Evolutionary conservation across 37 sponge, comb jelly and placozoan species (phyloP).

Genomic region (Theonella swinhoei): DNA sequence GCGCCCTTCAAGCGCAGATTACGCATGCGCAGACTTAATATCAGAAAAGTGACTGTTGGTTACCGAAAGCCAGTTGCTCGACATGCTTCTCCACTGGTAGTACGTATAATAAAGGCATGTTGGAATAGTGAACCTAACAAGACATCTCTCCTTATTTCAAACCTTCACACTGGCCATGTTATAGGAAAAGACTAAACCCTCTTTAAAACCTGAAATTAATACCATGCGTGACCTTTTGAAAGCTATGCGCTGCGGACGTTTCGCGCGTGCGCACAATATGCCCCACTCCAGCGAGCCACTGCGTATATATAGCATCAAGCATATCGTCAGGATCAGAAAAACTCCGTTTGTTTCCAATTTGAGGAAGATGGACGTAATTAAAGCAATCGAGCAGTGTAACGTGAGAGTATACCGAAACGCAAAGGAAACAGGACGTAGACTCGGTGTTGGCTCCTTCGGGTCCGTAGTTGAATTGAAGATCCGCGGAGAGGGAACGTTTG

Average conservation of each 20-base stretch:
- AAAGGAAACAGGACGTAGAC: neutral
- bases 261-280: neutral
- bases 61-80: neutral
- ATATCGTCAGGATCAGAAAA: too few relatives aligned
- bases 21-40: too few relatives aligned
- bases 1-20: too few relatives aligned
- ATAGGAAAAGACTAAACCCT: too few relatives aligned
- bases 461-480: neutral
- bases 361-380: neutral
- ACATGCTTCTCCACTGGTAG: neutral
- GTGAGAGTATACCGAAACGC: neutral
- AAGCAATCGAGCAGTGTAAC: neutral
- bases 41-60: neutral
- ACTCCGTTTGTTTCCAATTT: too few relatives aligned
- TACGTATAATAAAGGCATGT: slow-evolving; percentile 28
- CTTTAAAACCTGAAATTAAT: too few relatives aligned
- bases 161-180: neutral
- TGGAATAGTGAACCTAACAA: slow-evolving; percentile 6
- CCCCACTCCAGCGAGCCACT: too few relatives aligned
- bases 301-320: too few relatives aligned
- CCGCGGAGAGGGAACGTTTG: neutral
- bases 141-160: slow-evolving; percentile 27
- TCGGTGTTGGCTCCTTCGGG: neutral
- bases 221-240: neutral
- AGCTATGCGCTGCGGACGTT: neutral